Evolutionary conservation across 2,888 invertebrate genomes (phyloP).

Genomic region (Amphiduros pacificus): DNA sequence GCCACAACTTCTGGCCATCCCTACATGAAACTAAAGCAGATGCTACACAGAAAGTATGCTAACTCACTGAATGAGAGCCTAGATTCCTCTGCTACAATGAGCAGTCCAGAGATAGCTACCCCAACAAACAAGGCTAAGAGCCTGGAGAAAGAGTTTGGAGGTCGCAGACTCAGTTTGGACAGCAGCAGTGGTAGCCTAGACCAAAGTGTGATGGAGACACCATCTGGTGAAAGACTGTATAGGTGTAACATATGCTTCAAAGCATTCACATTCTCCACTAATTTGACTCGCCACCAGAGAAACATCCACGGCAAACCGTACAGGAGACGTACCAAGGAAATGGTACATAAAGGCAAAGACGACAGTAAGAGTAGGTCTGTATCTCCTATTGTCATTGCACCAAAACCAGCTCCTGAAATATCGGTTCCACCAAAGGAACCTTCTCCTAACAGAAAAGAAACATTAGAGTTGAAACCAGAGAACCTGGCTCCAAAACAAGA

Average conservation of each 20-base stretch:
- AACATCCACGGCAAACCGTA: conserved; percentile 9
- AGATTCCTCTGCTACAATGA: neutral
- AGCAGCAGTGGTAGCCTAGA: neutral
- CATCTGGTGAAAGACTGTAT: neutral
- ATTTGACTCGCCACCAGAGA: conserved; percentile 11
- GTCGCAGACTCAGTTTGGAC: too few species aligned
- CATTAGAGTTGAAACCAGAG: too few species aligned
- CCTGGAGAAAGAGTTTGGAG: too few species aligned
- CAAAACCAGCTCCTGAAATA: too few species aligned
- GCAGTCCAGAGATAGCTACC: neutral
- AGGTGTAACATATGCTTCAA: conserved; percentile 10
- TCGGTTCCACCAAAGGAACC: too few species aligned
- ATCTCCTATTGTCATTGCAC: too few species aligned
- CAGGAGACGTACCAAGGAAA: conserved; percentile 7
- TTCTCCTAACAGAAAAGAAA: too few species aligned
- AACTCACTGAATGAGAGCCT: neutral
- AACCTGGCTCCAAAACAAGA: too few species aligned
- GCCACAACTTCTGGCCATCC: neutral
- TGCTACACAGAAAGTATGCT: neutral
- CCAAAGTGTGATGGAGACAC: neutral
- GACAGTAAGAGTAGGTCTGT: too few species aligned
- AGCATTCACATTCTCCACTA: conserved; percentile 13
- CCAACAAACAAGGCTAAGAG: too few species aligned
- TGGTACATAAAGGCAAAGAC: too few species aligned
- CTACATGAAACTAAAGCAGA: neutral